Evolutionary conservation across 2,113 vertebrate species (phyloP), one percentile per base, ranked within the genome.

Genomic region (Psettodes erumei): DNA sequence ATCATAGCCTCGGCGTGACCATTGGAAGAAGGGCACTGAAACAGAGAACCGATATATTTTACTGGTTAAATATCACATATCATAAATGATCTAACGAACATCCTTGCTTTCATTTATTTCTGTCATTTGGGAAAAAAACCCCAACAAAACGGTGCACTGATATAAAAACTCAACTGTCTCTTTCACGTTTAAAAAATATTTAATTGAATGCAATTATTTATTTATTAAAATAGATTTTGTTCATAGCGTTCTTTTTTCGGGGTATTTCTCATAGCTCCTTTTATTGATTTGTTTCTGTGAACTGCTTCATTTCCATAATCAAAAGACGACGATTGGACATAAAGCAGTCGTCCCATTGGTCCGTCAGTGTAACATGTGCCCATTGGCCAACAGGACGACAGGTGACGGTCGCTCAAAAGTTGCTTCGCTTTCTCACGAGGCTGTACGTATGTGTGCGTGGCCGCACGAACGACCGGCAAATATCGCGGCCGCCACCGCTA

Each of bases 341-440:
- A 33, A 28, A 72, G 53, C 23, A 3, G 16, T 2, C 3, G 23
- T 23, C 69, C 7, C 28, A 81, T 81, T 88, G 79, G 69, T 81
- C 77, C 3, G n/a, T 64, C 11, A 67, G 19, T 53, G 12, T 21
- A 32, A 67, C 66, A 47, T 30, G 3, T 16, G 4, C 11, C 1
- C 1, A 72, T 61, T 78, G 74, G 61, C 30, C n/a, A 33, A n/a
- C n/a, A n/a, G n/a, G n/a, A 30, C 0, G 27, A 37, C 69, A 42
- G 42, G 19, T 47, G 71, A 55, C 62, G 55, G 58, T 40, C 43
- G 32, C 42, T 68, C 8, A 51, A 78, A 74, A 84, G 78, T 86
- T 82, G 4, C 50, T 51, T 48, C 10, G 27, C 32, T 48, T 63
- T 73, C 0, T 27, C 8, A 5, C 3, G 1, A 32, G 0, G 23